Conservation (phyloP, 2,888 invertebrate species). For the Omphaloscelis lunosa region DNA sequence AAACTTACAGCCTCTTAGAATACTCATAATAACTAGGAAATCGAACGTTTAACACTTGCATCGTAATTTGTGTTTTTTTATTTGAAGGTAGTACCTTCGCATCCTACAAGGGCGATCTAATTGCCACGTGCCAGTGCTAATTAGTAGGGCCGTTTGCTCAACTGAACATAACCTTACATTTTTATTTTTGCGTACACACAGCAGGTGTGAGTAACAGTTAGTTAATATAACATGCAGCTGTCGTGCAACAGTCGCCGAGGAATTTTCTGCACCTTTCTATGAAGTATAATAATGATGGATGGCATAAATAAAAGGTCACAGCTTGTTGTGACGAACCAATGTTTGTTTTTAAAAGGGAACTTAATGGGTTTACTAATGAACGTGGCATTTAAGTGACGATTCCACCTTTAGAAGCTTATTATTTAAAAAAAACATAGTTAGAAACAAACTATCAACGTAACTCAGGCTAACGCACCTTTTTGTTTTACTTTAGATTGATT, state of each 20-base stretch:
- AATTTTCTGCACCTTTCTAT: conserved; percentile 62
- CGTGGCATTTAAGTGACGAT: background rate
- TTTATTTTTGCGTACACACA: conserved; percentile 65
- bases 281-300: conserved; percentile 36
- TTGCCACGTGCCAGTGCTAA: conserved; percentile 65
- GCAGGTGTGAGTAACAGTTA: conserved; percentile 70
- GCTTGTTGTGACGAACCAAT: background rate
- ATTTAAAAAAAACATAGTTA: background rate
- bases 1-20: conserved; percentile 42
- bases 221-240: conserved; percentile 76
- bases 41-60: conserved; percentile 55
- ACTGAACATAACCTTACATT: conserved; percentile 67
- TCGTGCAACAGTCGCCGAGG: conserved; percentile 72
- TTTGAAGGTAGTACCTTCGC: conserved; percentile 41
- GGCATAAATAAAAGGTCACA: conserved; percentile 34
- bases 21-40: conserved; percentile 51
- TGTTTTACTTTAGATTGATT: background rate
- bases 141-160: conserved; percentile 49
- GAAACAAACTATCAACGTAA: background rate
- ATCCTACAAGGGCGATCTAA: conserved; percentile 71
- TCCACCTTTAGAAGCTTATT: background rate
- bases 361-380: conserved; percentile 1
- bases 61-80: conserved; percentile 46
- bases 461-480: background rate
- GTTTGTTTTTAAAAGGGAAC: conserved; percentile 6